These are phyloP conservation scores for Myripristis murdjan DNA, from an alignment of 2,797 vertebrate genomes.

Conservation along the genomic window DNA sequence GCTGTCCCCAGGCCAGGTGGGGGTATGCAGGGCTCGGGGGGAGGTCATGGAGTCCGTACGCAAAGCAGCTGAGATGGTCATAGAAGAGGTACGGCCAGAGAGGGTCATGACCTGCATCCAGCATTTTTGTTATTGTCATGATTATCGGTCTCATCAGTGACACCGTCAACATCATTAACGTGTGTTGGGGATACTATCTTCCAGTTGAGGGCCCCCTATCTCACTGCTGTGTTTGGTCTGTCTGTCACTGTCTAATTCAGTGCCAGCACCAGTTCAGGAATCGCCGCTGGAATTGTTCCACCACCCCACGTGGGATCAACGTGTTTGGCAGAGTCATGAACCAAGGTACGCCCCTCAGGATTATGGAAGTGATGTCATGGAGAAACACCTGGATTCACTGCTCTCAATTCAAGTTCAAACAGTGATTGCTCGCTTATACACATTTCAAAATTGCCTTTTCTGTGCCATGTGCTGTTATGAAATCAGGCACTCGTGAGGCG, in stretches of 20 bases:
- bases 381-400: slow-evolving; percentile 3
- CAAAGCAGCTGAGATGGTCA: slow-evolving; percentile 84
- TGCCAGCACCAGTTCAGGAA: slow-evolving; percentile 89
- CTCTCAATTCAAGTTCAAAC: neutral
- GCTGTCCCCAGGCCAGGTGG: slow-evolving; percentile 86
- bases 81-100: slow-evolving; percentile 81
- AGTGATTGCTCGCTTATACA: too few species aligned
- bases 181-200: neutral
- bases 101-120: neutral
- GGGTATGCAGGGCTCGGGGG: slow-evolving; percentile 80
- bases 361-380: neutral
- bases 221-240: slow-evolving; percentile 18
- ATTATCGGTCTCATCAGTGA: neutral
- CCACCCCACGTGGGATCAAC: slow-evolving; percentile 86
- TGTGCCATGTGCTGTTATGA: slow-evolving; percentile 5
- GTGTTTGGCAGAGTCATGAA: slow-evolving; percentile 86
- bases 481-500: slow-evolving; percentile 82
- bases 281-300: slow-evolving; percentile 88
- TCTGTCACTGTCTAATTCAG: slow-evolving; percentile 58
- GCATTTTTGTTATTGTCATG: neutral
- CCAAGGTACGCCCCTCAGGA: slow-evolving; percentile 76
- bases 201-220: neutral
- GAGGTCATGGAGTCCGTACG: slow-evolving; percentile 88
- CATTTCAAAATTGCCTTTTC: neutral
- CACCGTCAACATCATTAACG: neutral